Conservation (phyloP, 2,113 vertebrate species). For the Serinus canaria region DNA sequence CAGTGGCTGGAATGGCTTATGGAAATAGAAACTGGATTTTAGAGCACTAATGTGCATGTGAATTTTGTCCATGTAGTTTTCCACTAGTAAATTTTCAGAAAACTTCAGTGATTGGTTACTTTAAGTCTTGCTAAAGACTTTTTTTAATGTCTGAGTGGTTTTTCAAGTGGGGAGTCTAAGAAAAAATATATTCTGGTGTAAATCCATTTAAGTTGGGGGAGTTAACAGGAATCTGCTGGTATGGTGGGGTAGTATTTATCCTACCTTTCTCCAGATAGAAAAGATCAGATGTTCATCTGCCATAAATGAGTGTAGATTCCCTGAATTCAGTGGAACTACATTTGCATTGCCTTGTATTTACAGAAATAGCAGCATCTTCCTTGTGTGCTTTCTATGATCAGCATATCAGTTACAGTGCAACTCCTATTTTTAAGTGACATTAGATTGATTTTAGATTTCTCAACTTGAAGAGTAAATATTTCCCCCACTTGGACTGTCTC, state of each 20-base stretch:
- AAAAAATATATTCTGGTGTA: not conserved
- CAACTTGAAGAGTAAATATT: conserved; percentile 12
- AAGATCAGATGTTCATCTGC: not conserved
- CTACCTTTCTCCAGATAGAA: not conserved
- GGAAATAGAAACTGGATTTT: not conserved
- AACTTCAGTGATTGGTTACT: not conserved
- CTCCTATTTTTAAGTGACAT: conserved; percentile 42
- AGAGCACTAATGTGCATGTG: not conserved
- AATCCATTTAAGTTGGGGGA: not conserved
- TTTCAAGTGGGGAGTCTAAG: not conserved
- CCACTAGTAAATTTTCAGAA: not conserved
- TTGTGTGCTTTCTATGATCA: not conserved
- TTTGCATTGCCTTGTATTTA: not conserved
- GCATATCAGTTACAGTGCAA: not conserved
- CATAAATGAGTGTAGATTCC: not conserved
- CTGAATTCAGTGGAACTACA: not conserved
- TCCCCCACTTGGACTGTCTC: not conserved
- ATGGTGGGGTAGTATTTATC: not conserved
- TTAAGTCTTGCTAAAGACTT: not conserved
- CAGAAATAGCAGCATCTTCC: not conserved
- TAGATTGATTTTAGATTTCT: conserved; percentile 24
- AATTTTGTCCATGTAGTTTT: not conserved
- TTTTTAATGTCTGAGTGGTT: not conserved
- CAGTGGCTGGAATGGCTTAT: not conserved
- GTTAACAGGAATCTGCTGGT: not conserved